Percentiles rank a stretch among this genome's conserved stretches.
phyloP scores from a whole-genome alignment of 2,888 invertebrate species.

The Eristalis pertinax region DNA sequence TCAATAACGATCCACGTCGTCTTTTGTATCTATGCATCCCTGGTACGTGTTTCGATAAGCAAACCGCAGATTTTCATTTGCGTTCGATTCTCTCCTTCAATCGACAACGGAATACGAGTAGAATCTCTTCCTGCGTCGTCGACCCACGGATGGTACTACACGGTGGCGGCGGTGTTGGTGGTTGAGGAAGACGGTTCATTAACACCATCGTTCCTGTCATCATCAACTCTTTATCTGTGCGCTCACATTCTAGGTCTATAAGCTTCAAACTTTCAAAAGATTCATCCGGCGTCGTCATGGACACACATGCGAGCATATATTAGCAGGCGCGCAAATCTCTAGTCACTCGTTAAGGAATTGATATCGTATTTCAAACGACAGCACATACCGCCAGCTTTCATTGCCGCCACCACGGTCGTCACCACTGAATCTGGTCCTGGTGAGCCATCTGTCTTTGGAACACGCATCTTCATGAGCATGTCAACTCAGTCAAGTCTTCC shows the following conservation, averaged over 20 bases:
- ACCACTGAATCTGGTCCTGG: background rate
- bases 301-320: background rate
- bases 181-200: conserved; percentile 37
- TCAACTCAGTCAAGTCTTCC: background rate
- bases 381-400: conserved; percentile 61
- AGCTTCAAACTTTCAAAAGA: conserved; percentile 64
- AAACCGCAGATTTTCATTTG: conserved; percentile 58
- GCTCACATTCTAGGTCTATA: conserved; percentile 42
- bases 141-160: background rate
- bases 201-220: conserved; percentile 54
- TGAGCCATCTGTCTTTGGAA: conserved; percentile 34
- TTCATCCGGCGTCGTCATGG: conserved; percentile 28
- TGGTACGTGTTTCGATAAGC: conserved; percentile 25
- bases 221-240: conserved; percentile 17
- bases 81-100: conserved; percentile 9
- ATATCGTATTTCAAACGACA: conserved; percentile 68
- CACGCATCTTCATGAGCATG: conserved; percentile 41
- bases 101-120: background rate
- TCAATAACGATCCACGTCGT: conserved; percentile 24
- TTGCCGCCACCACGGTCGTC: conserved; percentile 37
- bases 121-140: background rate
- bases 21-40: conserved; percentile 22
- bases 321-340: conserved; percentile 57
- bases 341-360: conserved; percentile 68
- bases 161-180: conserved; percentile 14